Percentiles rank a stretch among this genome's conserved stretches.
These are phyloP conservation scores for Spatula clypeata DNA, from an alignment of 2,797 vertebrate genomes.

Conservation along the genomic window DNA sequence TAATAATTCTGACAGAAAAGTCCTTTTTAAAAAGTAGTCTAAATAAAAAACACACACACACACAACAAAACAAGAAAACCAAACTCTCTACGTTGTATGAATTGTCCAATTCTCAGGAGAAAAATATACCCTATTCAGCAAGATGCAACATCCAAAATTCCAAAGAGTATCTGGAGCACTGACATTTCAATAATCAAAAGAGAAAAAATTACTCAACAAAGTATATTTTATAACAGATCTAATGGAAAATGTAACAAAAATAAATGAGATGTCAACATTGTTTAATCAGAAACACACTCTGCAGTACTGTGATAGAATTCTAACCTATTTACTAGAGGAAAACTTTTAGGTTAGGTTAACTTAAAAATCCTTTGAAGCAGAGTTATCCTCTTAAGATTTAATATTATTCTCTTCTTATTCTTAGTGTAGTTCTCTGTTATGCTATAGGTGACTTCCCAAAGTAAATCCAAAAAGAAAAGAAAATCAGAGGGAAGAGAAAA, in stretches of 20 bases:
- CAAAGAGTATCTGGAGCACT: background rate
- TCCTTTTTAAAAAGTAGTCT: background rate
- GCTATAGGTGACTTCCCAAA: background rate
- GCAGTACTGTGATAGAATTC: background rate
- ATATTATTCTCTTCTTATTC: background rate
- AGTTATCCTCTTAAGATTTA: background rate
- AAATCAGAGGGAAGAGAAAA: background rate
- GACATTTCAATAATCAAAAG: constrained; percentile 3
- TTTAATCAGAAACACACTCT: constrained; percentile 15
- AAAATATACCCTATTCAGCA: background rate
- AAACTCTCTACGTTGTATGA: background rate
- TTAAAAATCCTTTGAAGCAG: background rate
- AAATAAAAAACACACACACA: background rate
- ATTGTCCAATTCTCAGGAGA: background rate
- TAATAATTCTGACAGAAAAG: background rate
- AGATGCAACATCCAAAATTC: background rate
- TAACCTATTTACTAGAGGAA: background rate
- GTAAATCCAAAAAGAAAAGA: background rate
- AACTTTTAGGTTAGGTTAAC: background rate
- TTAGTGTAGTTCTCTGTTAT: background rate
- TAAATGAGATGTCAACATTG: background rate
- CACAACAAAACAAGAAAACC: background rate
- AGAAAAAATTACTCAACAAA: background rate
- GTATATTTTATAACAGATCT: constrained; percentile 6
- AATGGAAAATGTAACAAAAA: constrained; percentile 15